phyloP scores from a whole-genome alignment of 2,888 invertebrate species.

The Amblyjoppa proteus region DNA sequence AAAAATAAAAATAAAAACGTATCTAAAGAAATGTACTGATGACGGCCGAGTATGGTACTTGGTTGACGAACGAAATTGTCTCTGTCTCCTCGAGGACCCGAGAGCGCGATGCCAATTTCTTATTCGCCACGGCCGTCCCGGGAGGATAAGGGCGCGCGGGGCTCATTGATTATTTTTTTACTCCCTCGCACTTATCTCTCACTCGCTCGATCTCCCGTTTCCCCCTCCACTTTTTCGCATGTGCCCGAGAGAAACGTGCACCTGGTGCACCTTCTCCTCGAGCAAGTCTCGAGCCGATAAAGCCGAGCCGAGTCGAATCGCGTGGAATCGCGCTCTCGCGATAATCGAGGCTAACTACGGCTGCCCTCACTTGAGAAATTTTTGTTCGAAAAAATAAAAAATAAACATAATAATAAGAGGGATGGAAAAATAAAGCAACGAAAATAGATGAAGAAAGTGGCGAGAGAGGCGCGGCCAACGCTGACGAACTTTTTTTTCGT shows the following conservation, averaged over 20 bases:
- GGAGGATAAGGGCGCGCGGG: slow-evolving; percentile 2
- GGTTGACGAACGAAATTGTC: slow-evolving; percentile 67
- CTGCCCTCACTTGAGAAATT: slow-evolving; percentile 36
- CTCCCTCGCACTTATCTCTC: slow-evolving; percentile 58
- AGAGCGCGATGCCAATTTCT: slow-evolving; percentile 62
- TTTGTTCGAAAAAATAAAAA: slow-evolving; percentile 13
- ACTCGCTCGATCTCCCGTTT: slow-evolving; percentile 28
- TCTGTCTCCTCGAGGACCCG: slow-evolving; percentile 34
- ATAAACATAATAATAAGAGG: not conserved
- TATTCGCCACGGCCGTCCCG: slow-evolving; percentile 65
- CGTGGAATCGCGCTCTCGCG: slow-evolving; percentile 51
- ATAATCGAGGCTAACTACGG: slow-evolving; percentile 62
- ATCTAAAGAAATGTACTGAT: slow-evolving; percentile 46
- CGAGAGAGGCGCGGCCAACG: slow-evolving; percentile 59
- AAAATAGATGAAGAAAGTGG: slow-evolving; percentile 25
- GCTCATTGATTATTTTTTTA: slow-evolving; percentile 63
- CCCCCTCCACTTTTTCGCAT: slow-evolving; percentile 5
- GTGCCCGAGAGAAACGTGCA: slow-evolving; percentile 8
- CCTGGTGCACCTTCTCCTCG: slow-evolving; percentile 30
- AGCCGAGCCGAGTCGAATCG: slow-evolving; percentile 59
- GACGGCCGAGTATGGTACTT: slow-evolving; percentile 43
- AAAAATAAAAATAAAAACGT: slow-evolving; percentile 7
- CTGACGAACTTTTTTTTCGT: slow-evolving; percentile 50
- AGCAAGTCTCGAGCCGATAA: slow-evolving; percentile 49
- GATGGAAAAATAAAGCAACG: slow-evolving; percentile 16